These are phyloP conservation scores for Chiloscyllium plagiosum DNA, from an alignment of 2,113 vertebrate species.

Conservation along the genomic window DNA sequence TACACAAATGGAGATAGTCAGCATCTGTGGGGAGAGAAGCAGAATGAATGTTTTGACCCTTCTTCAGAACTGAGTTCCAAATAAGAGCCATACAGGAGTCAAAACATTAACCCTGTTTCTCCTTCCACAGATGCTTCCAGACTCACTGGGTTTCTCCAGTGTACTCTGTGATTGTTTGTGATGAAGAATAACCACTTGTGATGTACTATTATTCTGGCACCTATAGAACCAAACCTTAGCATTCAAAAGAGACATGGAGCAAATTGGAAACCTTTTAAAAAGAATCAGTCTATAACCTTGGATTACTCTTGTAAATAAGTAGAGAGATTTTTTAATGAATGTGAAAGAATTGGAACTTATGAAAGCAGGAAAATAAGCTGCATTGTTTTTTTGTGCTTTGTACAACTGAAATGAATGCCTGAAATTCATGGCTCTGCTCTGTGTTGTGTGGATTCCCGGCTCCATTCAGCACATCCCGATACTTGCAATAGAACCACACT, in stretches of 20 bases:
- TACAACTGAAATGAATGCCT: not conserved
- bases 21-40: too few relatives aligned
- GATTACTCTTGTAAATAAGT: not conserved
- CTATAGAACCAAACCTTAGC: not conserved
- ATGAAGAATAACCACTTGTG: too few relatives aligned
- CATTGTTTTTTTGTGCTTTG: not conserved
- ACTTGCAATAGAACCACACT: not conserved
- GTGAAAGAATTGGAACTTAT: not conserved
- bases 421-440: not conserved
- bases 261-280: not conserved
- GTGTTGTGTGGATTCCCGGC: not conserved
- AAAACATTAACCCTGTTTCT: too few relatives aligned
- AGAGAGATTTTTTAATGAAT: not conserved
- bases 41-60: too few relatives aligned
- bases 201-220: not conserved
- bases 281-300: not conserved
- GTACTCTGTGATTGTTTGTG: too few relatives aligned
- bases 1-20: not conserved
- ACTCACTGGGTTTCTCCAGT: too few relatives aligned
- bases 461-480: not conserved
- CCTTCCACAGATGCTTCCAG: too few relatives aligned
- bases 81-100: too few relatives aligned
- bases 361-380: not conserved
- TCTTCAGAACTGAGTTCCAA: too few relatives aligned
- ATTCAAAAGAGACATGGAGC: not conserved